Base-by-base conservation (phyloP, 2,113 vertebrate species). In the Takifugu flavidus region DNA sequence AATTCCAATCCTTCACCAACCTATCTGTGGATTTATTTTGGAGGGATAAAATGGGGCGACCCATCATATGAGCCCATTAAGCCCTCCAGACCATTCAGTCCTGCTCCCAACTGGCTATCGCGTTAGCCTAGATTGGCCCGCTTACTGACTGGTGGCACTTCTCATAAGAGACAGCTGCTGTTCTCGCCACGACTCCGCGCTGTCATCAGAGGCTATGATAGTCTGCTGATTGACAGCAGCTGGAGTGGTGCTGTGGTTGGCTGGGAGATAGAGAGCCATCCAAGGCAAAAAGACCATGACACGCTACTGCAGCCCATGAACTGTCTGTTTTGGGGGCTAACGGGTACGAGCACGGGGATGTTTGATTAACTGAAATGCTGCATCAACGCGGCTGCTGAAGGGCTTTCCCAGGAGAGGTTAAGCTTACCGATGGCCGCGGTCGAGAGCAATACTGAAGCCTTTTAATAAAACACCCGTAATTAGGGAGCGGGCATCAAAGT, bases 381-480 rank as follows among this genome's bases (percentile, higher is more conserved):
- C 84, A 82, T 88, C 76, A 75, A 73, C 86, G 85, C 83, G 67
- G 82, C 59, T 54, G 72, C 45, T 29, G 59, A 79, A 76, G 67
- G 67, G 77, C 69, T 87, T 89, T 89, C 84, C 84, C 83, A 79
- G 54, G 82, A 87, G 86, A 86, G 87, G 86, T 87, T 89, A 83
- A 85, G 82, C 84, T 91, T 88, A 87, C 87, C 84, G 82, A 84
- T 78, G 79, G 80, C 78, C 83, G 81, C 86, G 63, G 76, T 79
- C 49, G 34, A 88, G 82, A 89, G 88, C 86, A 89, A 90, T 89
- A 86, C 69, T 67, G 75, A 77, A 77, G 85, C 71, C 88, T 91
- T 92, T 94, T 93, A 93, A 89, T 94, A 92, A 94, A 93, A 91
- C 89, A 88, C 88, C 89, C 89, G 91, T 92, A 93, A 93, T 93